phyloP scores from a whole-genome alignment of 2,888 invertebrate genomes.

The Pheosia tremula region DNA sequence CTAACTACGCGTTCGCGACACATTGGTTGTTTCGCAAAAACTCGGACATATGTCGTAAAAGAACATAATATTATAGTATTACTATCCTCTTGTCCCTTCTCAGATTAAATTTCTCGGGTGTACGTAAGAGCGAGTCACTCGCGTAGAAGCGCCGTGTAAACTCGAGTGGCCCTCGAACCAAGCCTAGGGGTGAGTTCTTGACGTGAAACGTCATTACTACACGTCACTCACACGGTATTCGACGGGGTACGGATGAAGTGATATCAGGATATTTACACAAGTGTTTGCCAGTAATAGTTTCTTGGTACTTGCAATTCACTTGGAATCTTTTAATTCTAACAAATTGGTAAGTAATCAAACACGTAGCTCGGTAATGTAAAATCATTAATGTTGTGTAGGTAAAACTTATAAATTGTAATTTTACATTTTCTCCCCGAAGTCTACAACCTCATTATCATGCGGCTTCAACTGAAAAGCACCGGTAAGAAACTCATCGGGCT shows the following conservation, averaged over 20 bases:
- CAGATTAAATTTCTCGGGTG: slow-evolving; percentile 58
- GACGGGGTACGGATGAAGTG: slow-evolving; percentile 27
- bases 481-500: too few relatives aligned
- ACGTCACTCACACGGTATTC: slow-evolving; percentile 39
- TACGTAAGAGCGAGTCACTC: slow-evolving; percentile 2
- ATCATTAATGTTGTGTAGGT: not conserved
- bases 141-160: slow-evolving; percentile 51
- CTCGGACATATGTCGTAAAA: slow-evolving; percentile 37
- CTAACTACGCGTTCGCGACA: slow-evolving; percentile 3
- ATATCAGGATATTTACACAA: slow-evolving; percentile 39
- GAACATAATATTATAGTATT: slow-evolving; percentile 50
- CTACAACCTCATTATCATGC: too few relatives aligned
- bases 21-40: slow-evolving; percentile 9
- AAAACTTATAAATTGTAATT: too few relatives aligned
- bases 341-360: not conserved
- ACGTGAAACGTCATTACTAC: slow-evolving; percentile 46
- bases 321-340: not conserved
- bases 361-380: not conserved
- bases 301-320: not conserved
- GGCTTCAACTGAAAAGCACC: too few relatives aligned
- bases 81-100: slow-evolving; percentile 48
- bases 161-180: slow-evolving; percentile 51
- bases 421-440: too few relatives aligned
- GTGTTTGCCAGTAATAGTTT: slow-evolving; percentile 21
- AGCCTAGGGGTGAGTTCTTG: slow-evolving; percentile 36